phyloP scores from a whole-genome alignment of 23 tunicate genomes.

The Trididemnum miniatum region DNA sequence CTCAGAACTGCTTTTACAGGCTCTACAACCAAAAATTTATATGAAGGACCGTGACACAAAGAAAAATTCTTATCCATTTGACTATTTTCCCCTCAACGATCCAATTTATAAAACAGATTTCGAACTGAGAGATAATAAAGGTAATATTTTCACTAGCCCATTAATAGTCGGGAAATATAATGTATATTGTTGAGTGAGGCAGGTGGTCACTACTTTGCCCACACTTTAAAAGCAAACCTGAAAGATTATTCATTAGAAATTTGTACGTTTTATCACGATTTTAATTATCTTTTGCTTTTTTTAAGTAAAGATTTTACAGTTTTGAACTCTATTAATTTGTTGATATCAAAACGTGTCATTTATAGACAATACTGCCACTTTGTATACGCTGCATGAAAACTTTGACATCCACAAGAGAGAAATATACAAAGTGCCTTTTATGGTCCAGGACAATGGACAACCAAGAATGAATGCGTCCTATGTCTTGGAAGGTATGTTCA shows the following conservation, averaged over 20 bases:
- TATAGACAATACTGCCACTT: constrained; percentile 27
- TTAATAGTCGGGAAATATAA: too few relatives aligned
- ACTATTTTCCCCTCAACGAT: neutral
- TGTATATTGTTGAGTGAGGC: too few relatives aligned
- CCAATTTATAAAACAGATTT: neutral
- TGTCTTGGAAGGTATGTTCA: constrained; percentile 31
- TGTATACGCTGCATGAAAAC: constrained; percentile 11
- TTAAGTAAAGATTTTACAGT: too few relatives aligned
- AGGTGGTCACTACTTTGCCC: too few relatives aligned
- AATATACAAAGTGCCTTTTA: constrained; percentile 23
- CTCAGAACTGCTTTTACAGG: too few relatives aligned
- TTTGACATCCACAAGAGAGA: neutral
- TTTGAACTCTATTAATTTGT: too few relatives aligned
- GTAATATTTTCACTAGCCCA: too few relatives aligned
- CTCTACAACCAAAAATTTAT: constrained; percentile 16
- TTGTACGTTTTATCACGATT: too few relatives aligned
- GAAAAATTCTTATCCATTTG: constrained; percentile 17
- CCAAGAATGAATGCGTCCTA: constrained; percentile 41
- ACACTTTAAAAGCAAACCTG: too few relatives aligned
- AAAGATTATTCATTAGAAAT: too few relatives aligned
- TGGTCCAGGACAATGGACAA: constrained; percentile 37
- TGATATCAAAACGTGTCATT: too few relatives aligned
- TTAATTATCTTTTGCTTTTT: too few relatives aligned
- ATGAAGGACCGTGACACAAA: constrained; percentile 23
- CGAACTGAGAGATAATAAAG: constrained; percentile 12